Base-by-base conservation (phyloP, 1,140 invertebrate genomes). In the Holotrichia oblita region DNA sequence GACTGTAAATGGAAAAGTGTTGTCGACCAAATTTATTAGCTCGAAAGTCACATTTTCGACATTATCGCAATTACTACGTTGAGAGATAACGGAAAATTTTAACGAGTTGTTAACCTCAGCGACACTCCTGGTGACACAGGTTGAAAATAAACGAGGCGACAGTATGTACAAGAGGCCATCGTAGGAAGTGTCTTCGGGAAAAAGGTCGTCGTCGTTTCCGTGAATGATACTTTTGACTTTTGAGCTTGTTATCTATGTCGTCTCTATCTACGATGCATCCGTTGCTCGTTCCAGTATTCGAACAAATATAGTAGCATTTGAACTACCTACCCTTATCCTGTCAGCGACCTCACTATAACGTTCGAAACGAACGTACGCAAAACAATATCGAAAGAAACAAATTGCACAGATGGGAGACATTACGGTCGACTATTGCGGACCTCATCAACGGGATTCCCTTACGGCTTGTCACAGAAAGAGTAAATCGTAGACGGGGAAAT, bases 351-450 rank as follows among this genome's bases (percentile, higher is more conserved):
- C 42, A 4, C 27, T 2, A 34, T 34, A 34, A 34, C 27, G 44
- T 17, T n/a, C 61, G 61, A 24, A 69, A 69, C 22, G 61, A 27
- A 69, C 20, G 61, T 27, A 69, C 61, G 61, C 61, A 69, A 69
- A 69, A 69, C 61, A 69, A 69, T 69, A 69, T 69, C 61, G 61
- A 69, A 69, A 69, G 61, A 69, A 69, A 69, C 61, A 34, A 69
- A 69, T 24, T 24, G 61, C 61, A 69, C 61, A 69, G 61, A 69
- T 24, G 61, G 61, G 61, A 69, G n/a, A 20, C 61, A 69, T 69
- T 69, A 69, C 61, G 61, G 61, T 69, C 22, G n/a, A 69, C 61
- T 69, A 24, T 69, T 69, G 61, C 61, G 61, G 61, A 69, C 61
- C 61, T 69, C 61, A 69, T 69, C 61, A 69, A 22, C 61, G 61